phyloP scores from a whole-genome alignment of 2,113 vertebrate genomes.

The Festucalex cinctus region DNA sequence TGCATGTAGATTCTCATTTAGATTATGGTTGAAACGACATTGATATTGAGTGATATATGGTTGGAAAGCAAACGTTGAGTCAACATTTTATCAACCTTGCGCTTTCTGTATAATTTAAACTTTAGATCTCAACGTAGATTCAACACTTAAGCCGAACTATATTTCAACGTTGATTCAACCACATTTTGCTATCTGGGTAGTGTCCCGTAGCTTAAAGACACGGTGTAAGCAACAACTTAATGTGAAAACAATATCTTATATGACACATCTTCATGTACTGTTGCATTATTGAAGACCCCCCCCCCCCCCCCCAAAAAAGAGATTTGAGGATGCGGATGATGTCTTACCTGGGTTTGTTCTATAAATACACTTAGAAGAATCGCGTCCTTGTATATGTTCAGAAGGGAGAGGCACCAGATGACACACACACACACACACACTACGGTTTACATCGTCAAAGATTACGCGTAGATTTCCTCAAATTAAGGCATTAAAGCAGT shows the following conservation, averaged over 20 bases:
- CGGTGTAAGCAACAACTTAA: not conserved
- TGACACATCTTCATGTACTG: not conserved
- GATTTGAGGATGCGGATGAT: not conserved
- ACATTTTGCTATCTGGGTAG: too few species aligned
- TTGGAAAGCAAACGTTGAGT: too few species aligned
- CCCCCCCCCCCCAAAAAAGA: not conserved
- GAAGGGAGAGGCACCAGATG: not conserved
- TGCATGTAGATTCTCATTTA: too few species aligned
- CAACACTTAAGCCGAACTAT: too few species aligned
- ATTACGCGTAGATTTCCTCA: not conserved
- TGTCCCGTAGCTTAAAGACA: not conserved
- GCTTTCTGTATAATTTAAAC: too few species aligned
- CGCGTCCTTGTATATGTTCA: slow-evolving; percentile 30
- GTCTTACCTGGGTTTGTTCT: slow-evolving; percentile 59
- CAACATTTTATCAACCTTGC: too few species aligned
- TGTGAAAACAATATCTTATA: not conserved
- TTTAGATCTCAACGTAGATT: too few species aligned
- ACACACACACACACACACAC: slow-evolving; percentile 3
- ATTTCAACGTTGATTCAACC: too few species aligned
- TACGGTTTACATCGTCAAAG: not conserved
- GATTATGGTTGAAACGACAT: too few species aligned
- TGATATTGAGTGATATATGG: too few species aligned
- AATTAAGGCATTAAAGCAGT: not conserved
- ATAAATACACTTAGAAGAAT: slow-evolving; percentile 29
- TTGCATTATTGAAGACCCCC: slow-evolving; percentile 9